phyloP scores from a whole-genome alignment of 2,888 invertebrate genomes.

The Caenorhabditis sp. region DNA sequence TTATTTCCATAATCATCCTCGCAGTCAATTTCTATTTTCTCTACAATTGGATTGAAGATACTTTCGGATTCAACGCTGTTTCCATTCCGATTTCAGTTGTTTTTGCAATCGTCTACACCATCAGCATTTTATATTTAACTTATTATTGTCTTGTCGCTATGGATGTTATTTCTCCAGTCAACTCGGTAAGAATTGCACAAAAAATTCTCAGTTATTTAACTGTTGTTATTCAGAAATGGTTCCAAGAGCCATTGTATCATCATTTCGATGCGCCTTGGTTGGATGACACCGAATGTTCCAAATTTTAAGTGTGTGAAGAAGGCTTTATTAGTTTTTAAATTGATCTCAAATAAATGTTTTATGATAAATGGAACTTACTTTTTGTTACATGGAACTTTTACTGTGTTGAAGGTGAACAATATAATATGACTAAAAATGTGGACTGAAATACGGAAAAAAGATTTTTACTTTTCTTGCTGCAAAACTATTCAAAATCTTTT shows the following conservation, averaged over 20 bases:
- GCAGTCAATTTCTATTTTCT: constrained; percentile 81
- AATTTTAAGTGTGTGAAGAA: background rate
- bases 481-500: no score
- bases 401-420: no score
- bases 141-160: constrained; percentile 57
- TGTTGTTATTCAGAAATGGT: constrained; percentile 47
- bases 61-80: constrained; percentile 41
- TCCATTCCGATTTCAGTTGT: constrained; percentile 48
- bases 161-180: constrained; percentile 37
- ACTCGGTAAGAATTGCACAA: constrained; percentile 17
- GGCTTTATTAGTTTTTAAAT: background rate
- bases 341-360: background rate
- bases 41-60: constrained; percentile 39
- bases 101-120: constrained; percentile 46
- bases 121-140: constrained; percentile 52
- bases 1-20: constrained; percentile 77
- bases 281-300: constrained; percentile 7
- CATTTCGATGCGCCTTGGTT: constrained; percentile 60
- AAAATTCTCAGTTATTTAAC: background rate
- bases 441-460: no score
- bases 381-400: no score
- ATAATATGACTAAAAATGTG: no score
- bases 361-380: no score
- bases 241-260: constrained; percentile 42
- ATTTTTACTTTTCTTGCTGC: no score